Base-by-base conservation (phyloP, 2,797 vertebrate species). In the Peromyscus attwateri region DNA sequence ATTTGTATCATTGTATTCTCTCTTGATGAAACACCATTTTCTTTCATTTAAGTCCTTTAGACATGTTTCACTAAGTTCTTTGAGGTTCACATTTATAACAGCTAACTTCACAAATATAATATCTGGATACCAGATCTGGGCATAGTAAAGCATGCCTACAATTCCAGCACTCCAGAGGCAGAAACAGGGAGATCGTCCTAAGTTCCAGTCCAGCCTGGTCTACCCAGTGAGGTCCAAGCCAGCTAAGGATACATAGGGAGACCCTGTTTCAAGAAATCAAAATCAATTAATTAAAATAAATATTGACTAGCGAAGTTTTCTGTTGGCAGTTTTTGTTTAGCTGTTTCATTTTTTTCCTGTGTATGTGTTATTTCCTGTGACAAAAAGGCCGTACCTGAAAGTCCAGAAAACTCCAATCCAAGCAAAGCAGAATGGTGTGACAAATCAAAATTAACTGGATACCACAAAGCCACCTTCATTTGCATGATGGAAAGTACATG, bases 41-140 rank as follows among this genome's bases (percentile, higher is more conserved):
- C 49, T 12, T 73, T 85, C 34, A 25, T 52, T 97, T 89, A 92
- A 81, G 60, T 96, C 91, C 66, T 97, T 95, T 76, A 79, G n/a
- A 76, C 12, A 55, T 55, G 8, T 55, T 96, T 95, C 88, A 85
- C 71, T 93, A 25, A 95, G 8, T 75, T 87, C 34, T 37, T 80
- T 90, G 43, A 94, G 37, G 27, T 43, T 88, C 9, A 64, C 46
- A 90, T 79, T 92, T 96, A 27, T 66, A 96, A 77, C 21, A 87
- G 9, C 17, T 79, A 25, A 76, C 46, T 95, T 81, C n/a, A 71
- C n/a, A 84, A 94, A 93, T 49, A 49, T 12, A 71, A 31, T 66
- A 92, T 66, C 70, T 88, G 21, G 70, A 49, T 34, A 93, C 34
- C 13, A 52, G 2, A 87, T 7, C 64, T n/a, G 34, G 66, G 19